Percentiles rank a stretch among this genome's conserved stretches.
Conservation (phyloP, 2,888 invertebrate species). For the Aproaerema taeniolella region DNA sequence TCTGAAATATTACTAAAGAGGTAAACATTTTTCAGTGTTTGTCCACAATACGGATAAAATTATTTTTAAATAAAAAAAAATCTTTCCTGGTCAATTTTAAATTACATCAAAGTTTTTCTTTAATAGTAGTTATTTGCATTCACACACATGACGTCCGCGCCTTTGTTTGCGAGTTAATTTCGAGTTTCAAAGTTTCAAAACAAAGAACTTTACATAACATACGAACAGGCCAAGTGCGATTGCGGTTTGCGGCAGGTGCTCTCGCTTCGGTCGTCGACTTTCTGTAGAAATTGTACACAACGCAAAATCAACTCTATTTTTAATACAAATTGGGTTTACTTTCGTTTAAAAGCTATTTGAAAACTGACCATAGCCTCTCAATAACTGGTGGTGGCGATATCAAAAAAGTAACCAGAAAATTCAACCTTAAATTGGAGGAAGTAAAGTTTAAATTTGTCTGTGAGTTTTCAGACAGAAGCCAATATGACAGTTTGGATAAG, state of each 20-base stretch:
- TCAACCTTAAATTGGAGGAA: background rate
- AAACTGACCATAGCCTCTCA: background rate
- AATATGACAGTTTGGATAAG: conserved; percentile 6
- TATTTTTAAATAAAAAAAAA: too few species aligned
- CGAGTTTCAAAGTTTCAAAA: too few species aligned
- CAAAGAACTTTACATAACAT: background rate
- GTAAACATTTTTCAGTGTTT: too few species aligned
- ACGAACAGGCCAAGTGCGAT: conserved; percentile 11
- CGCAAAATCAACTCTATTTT: background rate
- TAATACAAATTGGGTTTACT: background rate
- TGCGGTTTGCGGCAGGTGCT: conserved; percentile 18
- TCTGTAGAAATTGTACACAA: conserved; percentile 17
- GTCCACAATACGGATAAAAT: too few species aligned
- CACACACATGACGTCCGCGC: too few species aligned
- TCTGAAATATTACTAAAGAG: too few species aligned
- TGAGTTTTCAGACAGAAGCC: background rate
- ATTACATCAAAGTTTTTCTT: too few species aligned
- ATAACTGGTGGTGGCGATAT: background rate
- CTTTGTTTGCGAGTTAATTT: too few species aligned
- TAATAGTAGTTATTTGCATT: too few species aligned
- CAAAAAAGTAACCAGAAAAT: background rate
- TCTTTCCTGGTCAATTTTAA: too few species aligned
- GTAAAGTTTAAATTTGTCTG: background rate
- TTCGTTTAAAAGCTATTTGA: background rate
- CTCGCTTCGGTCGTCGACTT: conserved; percentile 29